Evolutionary conservation across 2,888 invertebrate genomes (phyloP), one percentile per base, ranked within the genome.

Genomic region (Nipponacmea schrenckii): DNA sequence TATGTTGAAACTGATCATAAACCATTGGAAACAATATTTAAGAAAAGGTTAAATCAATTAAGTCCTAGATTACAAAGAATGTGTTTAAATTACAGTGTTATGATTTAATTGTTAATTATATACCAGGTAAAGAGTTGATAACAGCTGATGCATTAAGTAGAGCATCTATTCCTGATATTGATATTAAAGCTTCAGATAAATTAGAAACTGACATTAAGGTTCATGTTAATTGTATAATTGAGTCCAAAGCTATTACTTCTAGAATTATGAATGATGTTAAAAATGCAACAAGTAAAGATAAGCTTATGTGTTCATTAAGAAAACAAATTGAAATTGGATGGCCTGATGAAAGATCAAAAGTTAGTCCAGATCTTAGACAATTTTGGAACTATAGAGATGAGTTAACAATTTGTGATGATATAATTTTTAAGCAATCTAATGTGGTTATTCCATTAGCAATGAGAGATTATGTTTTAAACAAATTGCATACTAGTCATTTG

Each of bases 121-220:
- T 56, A n/a, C 56, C 56, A 20, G 56, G 56, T n/a, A 50, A 50
- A 15, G 17, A n/a, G 14, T 50, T 50, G 14, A 50, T 50, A 7
- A 50, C 50, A 50, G 50, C 50, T 50, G 50, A 50, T 50, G 20
- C 50, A 50, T 5, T 50, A 50, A 50, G 50, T 50, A 50, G 50
- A 50, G 50, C 50, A 50, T 50, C 50, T 50, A 50, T 50, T 50
- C 50, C 50, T n/a, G 50, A 50, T 50, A 50, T 50, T 50, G 50
- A 50, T 50, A n/a, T 20, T 50, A 50, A 50, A 7, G 17, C 50
- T 17, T 50, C 50, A 15, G 50, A 12, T 50, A 48, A 4, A 48
- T n/a, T 48, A 17, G 48, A 48, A n/a, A 48, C 48, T 48, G 48
- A 48, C n/a, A 48, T 46, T 17, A 48, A 46, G n/a, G n/a, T 48